Percentiles rank a stretch among this genome's conserved stretches.
These are phyloP conservation scores for Ptilorrhoa leucosticta DNA, from an alignment of 2,113 vertebrate genomes.

Conservation along the genomic window DNA sequence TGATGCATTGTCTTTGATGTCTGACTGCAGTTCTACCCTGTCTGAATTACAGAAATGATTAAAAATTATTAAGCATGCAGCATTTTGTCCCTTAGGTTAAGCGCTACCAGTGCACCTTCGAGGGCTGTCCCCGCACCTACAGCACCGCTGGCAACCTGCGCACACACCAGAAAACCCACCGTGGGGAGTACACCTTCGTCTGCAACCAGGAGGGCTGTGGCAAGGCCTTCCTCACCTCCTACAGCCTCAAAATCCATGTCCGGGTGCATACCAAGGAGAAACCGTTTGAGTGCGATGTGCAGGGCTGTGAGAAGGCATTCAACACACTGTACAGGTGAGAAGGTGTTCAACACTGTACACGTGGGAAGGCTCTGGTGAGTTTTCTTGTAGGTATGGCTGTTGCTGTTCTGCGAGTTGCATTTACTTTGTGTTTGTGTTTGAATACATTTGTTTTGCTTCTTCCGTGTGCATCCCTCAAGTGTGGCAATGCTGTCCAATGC, in stretches of 20 bases:
- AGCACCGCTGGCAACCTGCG: constrained; percentile 97
- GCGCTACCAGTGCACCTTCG: constrained; percentile 97
- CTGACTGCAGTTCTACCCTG: neutral
- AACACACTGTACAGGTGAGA: constrained; percentile 85
- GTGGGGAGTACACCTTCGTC: constrained; percentile 96
- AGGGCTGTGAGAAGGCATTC: constrained; percentile 97
- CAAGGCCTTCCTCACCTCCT: constrained; percentile 98
- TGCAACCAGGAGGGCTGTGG: constrained; percentile 97
- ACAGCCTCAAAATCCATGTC: constrained; percentile 97
- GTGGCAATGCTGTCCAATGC: neutral
- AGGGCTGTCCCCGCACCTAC: constrained; percentile 95
- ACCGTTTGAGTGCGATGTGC: constrained; percentile 96
- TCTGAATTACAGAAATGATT: neutral
- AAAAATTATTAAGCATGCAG: neutral
- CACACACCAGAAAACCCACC: constrained; percentile 96
- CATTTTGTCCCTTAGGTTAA: constrained; percentile 82
- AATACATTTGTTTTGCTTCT: neutral
- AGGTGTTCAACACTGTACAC: neutral
- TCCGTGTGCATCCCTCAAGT: neutral
- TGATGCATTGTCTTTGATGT: neutral
- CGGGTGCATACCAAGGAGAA: constrained; percentile 98
- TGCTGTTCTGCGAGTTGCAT: neutral
- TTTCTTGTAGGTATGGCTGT: neutral
- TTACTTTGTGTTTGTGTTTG: neutral
- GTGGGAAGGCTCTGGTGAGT: constrained; percentile 18